These are phyloP conservation scores for Fragum sueziense DNA, from an alignment of 2,888 invertebrate genomes.

Conservation along the genomic window DNA sequence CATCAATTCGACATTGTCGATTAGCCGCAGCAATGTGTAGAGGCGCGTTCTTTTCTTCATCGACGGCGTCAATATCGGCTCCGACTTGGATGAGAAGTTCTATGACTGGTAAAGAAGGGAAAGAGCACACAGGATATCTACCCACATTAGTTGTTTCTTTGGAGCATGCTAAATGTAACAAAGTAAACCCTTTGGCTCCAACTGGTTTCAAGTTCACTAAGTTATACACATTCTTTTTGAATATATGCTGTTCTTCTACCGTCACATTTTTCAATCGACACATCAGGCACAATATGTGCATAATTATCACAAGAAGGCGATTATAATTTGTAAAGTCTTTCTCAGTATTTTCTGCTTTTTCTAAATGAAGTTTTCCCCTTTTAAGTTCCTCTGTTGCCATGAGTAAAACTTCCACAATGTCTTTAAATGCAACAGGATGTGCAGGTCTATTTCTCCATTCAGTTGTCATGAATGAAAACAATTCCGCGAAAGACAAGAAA, in stretches of 20 bases:
- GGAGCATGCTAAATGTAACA: constrained; percentile 91
- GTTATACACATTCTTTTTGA: constrained; percentile 89
- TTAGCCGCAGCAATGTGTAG: constrained; percentile 91
- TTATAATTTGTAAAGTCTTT: constrained; percentile 91
- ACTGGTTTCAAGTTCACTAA: constrained; percentile 88
- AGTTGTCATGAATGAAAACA: constrained; percentile 93
- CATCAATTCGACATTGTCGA: constrained; percentile 88
- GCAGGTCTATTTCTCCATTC: constrained; percentile 86
- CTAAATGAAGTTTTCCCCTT: constrained; percentile 82
- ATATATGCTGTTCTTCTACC: constrained; percentile 82
- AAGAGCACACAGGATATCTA: constrained; percentile 88
- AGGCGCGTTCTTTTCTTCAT: constrained; percentile 93
- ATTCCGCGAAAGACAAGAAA: constrained; percentile 95
- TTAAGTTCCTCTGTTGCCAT: constrained; percentile 87
- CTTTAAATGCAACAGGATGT: constrained; percentile 90
- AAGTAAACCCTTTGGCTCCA: constrained; percentile 80
- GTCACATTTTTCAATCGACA: constrained; percentile 79
- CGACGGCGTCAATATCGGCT: constrained; percentile 90
- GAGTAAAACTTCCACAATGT: constrained; percentile 91
- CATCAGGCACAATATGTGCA: constrained; percentile 85
- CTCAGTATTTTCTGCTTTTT: constrained; percentile 68
- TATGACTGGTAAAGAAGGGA: constrained; percentile 88
- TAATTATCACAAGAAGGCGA: constrained; percentile 91
- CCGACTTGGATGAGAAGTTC: constrained; percentile 91
- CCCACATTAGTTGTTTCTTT: constrained; percentile 88